These are phyloP conservation scores for Lamellibrachia columna DNA, from an alignment of 2,888 invertebrate genomes.

Conservation along the genomic window DNA sequence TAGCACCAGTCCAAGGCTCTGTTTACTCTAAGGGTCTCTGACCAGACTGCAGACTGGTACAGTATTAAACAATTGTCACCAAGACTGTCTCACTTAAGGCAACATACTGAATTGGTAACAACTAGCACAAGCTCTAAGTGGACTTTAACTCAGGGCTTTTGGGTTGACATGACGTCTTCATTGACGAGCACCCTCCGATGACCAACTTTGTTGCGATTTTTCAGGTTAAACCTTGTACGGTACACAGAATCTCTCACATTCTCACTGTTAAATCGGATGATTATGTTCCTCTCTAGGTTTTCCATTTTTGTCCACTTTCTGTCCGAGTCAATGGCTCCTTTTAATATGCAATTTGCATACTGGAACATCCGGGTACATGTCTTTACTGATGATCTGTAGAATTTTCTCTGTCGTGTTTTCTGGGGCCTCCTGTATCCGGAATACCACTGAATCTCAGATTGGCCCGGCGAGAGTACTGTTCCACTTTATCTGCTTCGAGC, in stretches of 20 bases:
- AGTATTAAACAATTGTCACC: too few species aligned
- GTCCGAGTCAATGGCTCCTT: background rate
- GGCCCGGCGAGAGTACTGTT: background rate
- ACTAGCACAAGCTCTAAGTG: too few species aligned
- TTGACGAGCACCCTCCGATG: background rate
- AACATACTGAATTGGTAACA: too few species aligned
- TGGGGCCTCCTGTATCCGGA: background rate
- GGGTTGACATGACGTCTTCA: background rate
- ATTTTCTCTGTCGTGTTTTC: background rate
- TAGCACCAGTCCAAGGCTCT: too few species aligned
- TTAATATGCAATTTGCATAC: background rate
- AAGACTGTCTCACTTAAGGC: too few species aligned
- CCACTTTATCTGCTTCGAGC: background rate
- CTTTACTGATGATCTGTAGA: background rate
- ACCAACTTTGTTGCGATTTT: background rate
- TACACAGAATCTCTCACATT: background rate
- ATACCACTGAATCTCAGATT: background rate
- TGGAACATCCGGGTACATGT: background rate
- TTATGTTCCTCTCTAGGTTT: background rate
- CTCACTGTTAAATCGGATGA: background rate
- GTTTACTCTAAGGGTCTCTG: too few species aligned
- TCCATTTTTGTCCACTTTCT: background rate
- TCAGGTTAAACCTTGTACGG: too few species aligned
- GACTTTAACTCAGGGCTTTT: too few species aligned
- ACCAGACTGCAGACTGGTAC: too few species aligned